A percentile compares a stretch with the other conserved stretches of the same genome.
phyloP scores from a whole-genome alignment of 2,113 vertebrate species.

The Salvelinus fontinalis region DNA sequence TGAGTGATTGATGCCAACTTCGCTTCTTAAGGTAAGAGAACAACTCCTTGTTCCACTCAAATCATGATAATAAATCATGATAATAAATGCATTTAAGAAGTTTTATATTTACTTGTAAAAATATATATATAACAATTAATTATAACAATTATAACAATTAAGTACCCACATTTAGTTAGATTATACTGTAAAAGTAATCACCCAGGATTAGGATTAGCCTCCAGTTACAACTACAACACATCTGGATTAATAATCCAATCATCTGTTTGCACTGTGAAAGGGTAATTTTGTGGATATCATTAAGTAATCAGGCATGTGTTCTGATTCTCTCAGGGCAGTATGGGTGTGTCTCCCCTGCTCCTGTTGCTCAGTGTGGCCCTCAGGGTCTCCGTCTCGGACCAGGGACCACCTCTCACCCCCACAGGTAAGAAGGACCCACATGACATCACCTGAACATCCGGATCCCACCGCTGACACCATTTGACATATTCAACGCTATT shows the following conservation, averaged over 20 bases:
- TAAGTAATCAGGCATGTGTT: constrained; percentile 11
- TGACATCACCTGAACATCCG: background rate
- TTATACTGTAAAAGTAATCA: constrained; percentile 18
- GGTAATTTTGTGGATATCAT: constrained; percentile 1
- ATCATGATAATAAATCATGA: background rate
- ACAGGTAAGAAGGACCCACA: constrained; percentile 69
- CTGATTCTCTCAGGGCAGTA: constrained; percentile 81
- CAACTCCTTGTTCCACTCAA: background rate
- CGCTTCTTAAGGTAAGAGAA: constrained; percentile 66
- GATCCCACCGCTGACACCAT: too few species aligned
- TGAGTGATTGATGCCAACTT: constrained; percentile 74
- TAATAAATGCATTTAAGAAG: background rate
- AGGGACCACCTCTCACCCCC: constrained; percentile 55
- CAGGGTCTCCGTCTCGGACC: constrained; percentile 60
- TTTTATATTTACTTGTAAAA: background rate
- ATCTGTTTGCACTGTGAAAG: constrained; percentile 9
- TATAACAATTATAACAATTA: too few species aligned
- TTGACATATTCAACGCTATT: too few species aligned
- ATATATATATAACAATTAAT: too few species aligned
- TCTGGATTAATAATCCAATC: constrained; percentile 17
- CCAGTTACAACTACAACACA: background rate
- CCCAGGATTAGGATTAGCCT: constrained; percentile 25
- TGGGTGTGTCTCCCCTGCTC: constrained; percentile 89
- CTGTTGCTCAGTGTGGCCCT: constrained; percentile 81
- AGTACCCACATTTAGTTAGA: background rate